Percentiles rank a stretch among this genome's conserved stretches.
These are phyloP conservation scores for Leptobrachium ailaonicum DNA, from an alignment of 2,113 vertebrate species.

Conservation along the genomic window DNA sequence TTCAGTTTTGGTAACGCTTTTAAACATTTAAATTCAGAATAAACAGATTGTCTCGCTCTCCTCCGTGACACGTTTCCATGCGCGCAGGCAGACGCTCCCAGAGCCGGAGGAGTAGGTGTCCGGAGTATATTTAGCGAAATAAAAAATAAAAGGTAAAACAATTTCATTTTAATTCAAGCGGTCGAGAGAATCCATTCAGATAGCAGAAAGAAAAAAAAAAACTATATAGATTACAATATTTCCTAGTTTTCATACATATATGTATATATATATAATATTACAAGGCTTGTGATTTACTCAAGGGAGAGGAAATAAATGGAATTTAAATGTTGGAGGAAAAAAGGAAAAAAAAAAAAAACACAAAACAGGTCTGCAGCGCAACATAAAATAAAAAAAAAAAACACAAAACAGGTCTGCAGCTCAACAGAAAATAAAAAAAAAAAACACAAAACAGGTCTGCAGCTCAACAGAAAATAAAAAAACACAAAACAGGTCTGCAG, in stretches of 20 bases:
- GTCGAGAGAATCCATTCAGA: slow-evolving; percentile 45
- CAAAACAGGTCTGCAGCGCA: too few relatives aligned
- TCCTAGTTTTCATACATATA: background rate
- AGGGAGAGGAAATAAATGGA: too few relatives aligned
- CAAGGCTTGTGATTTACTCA: too few relatives aligned
- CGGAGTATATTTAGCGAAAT: slow-evolving; percentile 5
- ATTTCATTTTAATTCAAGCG: slow-evolving; percentile 40
- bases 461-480: too few relatives aligned
- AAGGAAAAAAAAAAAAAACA: too few relatives aligned
- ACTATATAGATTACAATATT: slow-evolving; percentile 28
- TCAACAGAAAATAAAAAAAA: too few relatives aligned
- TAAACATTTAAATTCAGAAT: slow-evolving; percentile 47
- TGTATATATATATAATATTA: too few relatives aligned
- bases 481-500: too few relatives aligned
- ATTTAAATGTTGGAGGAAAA: too few relatives aligned
- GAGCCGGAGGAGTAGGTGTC: background rate
- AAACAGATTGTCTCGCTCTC: slow-evolving; percentile 68
- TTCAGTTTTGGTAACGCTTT: slow-evolving; percentile 55
- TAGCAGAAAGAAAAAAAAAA: slow-evolving; percentile 38
- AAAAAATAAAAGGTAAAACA: slow-evolving; percentile 1
- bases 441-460: too few relatives aligned
- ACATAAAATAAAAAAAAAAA: too few relatives aligned
- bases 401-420: too few relatives aligned
- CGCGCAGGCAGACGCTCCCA: slow-evolving; percentile 40
- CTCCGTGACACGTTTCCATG: slow-evolving; percentile 43